Evolutionary conservation across 2,888 invertebrate species (phyloP).

Genomic region (Synergus japonicus): DNA sequence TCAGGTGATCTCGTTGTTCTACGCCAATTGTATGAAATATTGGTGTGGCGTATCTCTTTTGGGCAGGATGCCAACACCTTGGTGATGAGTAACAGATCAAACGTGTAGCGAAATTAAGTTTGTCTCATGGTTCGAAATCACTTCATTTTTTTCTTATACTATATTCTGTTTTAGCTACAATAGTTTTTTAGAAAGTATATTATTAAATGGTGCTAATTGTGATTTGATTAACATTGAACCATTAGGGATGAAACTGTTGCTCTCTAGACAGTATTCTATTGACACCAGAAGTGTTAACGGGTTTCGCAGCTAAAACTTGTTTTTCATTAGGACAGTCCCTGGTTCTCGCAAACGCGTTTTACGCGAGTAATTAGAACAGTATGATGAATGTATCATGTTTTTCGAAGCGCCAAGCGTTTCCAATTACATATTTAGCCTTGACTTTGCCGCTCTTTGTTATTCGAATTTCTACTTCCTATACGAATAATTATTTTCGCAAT

Average conservation of each 20-base stretch:
- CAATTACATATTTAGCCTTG: conserved; percentile 38
- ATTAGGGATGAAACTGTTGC: background rate
- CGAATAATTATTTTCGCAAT: background rate
- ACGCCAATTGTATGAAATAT: background rate
- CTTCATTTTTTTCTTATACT: background rate
- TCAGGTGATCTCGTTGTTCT: background rate
- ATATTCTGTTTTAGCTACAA: no score
- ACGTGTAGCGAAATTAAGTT: background rate
- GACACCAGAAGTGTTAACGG: conserved; percentile 10
- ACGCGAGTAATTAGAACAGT: conserved; percentile 26
- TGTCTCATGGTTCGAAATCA: background rate
- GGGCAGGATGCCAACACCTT: background rate
- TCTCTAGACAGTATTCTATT: conserved; percentile 18
- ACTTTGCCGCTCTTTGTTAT: conserved; percentile 30
- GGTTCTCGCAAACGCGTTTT: conserved; percentile 9
- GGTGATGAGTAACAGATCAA: background rate
- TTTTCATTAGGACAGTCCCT: conserved; percentile 19
- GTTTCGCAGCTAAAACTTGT: conserved; percentile 2
- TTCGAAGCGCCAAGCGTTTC: conserved; percentile 11
- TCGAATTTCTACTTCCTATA: conserved; percentile 15
- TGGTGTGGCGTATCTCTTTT: background rate
- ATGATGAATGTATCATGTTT: conserved; percentile 24
- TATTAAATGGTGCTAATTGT: background rate
- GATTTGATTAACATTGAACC: background rate
- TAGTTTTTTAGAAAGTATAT: no score